These are phyloP conservation scores for Asobara japonica DNA, from an alignment of 1,140 invertebrate species.

Conservation along the genomic window DNA sequence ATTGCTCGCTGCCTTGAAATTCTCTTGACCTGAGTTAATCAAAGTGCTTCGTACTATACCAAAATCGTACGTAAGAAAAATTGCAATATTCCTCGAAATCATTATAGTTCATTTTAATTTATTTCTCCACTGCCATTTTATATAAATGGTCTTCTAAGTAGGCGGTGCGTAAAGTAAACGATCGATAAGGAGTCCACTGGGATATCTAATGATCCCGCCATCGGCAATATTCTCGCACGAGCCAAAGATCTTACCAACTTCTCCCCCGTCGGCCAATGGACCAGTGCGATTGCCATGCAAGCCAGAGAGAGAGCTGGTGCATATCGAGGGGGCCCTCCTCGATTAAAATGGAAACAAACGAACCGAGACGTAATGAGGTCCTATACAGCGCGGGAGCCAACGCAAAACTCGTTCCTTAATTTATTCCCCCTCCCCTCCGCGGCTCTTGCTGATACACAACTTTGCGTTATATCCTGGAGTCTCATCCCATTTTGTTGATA, in stretches of 20 bases:
- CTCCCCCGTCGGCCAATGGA: background rate
- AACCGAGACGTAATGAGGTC: constrained; percentile 57
- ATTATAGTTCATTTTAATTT: constrained; percentile 15
- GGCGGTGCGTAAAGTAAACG: constrained; percentile 12
- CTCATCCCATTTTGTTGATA: constrained; percentile 28
- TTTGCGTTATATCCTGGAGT: constrained; percentile 28
- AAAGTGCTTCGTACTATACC: background rate
- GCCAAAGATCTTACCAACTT: background rate
- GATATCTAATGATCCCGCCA: constrained; percentile 30
- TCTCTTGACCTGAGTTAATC: background rate
- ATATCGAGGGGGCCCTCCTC: constrained; percentile 27
- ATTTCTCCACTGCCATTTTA: background rate
- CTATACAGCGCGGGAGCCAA: constrained; percentile 45
- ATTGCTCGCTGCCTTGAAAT: background rate
- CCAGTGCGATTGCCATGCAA: background rate
- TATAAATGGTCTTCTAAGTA: constrained; percentile 8
- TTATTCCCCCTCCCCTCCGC: constrained; percentile 47
- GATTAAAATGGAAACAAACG: constrained; percentile 60
- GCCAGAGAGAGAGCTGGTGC: constrained; percentile 1
- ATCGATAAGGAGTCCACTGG: constrained; percentile 22
- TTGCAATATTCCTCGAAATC: background rate
- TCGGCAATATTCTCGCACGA: constrained; percentile 31
- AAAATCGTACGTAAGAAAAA: background rate
- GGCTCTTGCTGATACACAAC: background rate
- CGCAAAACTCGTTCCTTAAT: constrained; percentile 57